Evolutionary conservation across 2,888 invertebrate genomes (phyloP).

Genomic region (Steromphala cineraria): DNA sequence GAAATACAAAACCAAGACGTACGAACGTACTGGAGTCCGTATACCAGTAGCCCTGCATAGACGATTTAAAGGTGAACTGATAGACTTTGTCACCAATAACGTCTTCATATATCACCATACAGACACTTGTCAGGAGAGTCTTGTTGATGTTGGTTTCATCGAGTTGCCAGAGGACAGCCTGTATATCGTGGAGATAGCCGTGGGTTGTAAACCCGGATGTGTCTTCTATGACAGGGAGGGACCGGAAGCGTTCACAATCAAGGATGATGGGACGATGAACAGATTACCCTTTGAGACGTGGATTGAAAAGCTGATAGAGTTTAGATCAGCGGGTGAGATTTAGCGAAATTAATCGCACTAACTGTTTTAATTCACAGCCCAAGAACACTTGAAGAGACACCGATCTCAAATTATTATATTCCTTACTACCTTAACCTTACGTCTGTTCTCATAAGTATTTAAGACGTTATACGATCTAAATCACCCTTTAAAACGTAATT

Average conservation of each 20-base stretch:
- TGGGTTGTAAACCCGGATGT: not conserved
- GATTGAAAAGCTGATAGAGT: not conserved
- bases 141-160: not conserved
- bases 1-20: not conserved
- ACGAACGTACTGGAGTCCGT: not conserved
- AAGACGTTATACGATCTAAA: too few relatives aligned
- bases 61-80: not conserved
- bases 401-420: too few relatives aligned
- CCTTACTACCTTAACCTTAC: too few relatives aligned
- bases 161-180: not conserved
- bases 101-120: too few relatives aligned
- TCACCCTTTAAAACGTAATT: too few relatives aligned
- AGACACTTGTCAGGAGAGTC: too few relatives aligned
- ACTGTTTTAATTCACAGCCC: too few relatives aligned
- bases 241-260: not conserved
- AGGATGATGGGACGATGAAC: not conserved
- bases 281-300: not conserved
- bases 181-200: not conserved
- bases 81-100: not conserved
- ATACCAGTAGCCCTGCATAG: not conserved
- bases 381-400: too few relatives aligned
- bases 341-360: too few relatives aligned
- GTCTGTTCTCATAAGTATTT: too few relatives aligned
- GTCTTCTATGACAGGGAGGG: not conserved
- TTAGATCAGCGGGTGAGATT: not conserved